Evolutionary conservation across 2,888 invertebrate species (phyloP).

Genomic region (Magallana nippona): DNA sequence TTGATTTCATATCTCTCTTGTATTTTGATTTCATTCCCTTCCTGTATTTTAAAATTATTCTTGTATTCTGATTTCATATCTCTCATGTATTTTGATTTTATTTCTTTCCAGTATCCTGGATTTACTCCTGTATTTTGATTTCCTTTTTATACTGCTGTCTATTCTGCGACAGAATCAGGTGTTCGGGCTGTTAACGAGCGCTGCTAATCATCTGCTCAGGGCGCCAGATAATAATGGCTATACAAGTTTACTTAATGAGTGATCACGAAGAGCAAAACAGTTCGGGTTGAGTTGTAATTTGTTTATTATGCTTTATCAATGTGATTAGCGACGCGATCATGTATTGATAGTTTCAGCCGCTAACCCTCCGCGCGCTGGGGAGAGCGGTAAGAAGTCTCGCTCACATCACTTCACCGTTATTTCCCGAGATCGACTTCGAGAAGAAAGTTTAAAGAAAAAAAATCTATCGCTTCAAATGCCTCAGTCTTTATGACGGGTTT

Average conservation of each 20-base stretch:
- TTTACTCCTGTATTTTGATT: too few species aligned
- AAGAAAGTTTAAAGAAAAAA: not conserved
- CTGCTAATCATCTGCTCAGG: not conserved
- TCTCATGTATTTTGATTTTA: too few species aligned
- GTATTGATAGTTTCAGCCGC: conserved; percentile 1
- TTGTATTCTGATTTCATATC: too few species aligned
- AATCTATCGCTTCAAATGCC: not conserved
- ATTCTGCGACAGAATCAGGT: not conserved
- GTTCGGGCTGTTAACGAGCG: not conserved
- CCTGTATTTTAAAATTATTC: too few species aligned
- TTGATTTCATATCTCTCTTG: too few species aligned
- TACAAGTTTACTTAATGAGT: not conserved
- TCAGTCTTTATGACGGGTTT: not conserved
- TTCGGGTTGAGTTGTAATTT: conserved; percentile 12
- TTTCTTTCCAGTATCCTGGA: too few species aligned
- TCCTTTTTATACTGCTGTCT: too few species aligned
- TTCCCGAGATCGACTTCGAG: not conserved
- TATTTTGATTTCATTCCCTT: too few species aligned
- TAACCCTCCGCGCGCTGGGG: not conserved
- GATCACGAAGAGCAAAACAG: conserved; percentile 11
- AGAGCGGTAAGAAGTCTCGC: not conserved
- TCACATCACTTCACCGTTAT: not conserved
- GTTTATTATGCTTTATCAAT: conserved; percentile 18
- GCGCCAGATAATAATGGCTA: not conserved
- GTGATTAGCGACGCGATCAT: conserved; percentile 15